A percentile compares a stretch with the other conserved stretches of the same genome.
Evolutionary conservation across 2,888 invertebrate species (phyloP).

Genomic region (Scrobipalpa atriplicella): DNA sequence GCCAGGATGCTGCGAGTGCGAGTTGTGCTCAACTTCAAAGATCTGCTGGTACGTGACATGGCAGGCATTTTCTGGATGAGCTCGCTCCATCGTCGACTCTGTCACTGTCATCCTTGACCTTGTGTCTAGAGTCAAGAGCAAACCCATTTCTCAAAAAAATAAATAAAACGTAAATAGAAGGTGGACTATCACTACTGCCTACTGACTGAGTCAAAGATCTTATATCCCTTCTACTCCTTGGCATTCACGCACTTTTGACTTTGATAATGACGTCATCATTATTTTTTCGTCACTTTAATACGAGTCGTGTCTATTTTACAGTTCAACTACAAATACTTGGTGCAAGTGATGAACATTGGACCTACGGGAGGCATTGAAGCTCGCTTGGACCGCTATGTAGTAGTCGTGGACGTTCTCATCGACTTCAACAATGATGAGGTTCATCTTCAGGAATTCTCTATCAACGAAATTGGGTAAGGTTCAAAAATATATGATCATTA

Average conservation of each 20-base stretch:
- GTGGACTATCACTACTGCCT: too few species aligned
- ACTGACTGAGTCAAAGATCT: not conserved
- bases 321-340: conserved; percentile 77
- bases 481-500: too few species aligned
- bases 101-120: too few species aligned
- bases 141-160: too few species aligned
- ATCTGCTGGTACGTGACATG: conserved; percentile 57
- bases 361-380: conserved; percentile 77
- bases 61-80: too few species aligned
- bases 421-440: conserved; percentile 79
- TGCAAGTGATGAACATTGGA: conserved; percentile 77
- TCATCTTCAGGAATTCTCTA: conserved; percentile 71
- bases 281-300: too few species aligned
- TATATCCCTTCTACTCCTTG: not conserved
- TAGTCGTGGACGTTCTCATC: conserved; percentile 65
- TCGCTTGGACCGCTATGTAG: conserved; percentile 61
- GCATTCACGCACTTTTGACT: not conserved
- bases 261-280: too few species aligned
- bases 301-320: conserved; percentile 38
- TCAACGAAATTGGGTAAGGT: conserved; percentile 71
- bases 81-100: too few species aligned
- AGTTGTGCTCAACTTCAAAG: conserved; percentile 62
- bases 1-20: conserved; percentile 74
- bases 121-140: too few species aligned
- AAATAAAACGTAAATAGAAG: too few species aligned